Evolutionary conservation across 2,888 invertebrate species (phyloP), one percentile per base, ranked within the genome.

Genomic region (Heteromyza rotundicornis): DNA sequence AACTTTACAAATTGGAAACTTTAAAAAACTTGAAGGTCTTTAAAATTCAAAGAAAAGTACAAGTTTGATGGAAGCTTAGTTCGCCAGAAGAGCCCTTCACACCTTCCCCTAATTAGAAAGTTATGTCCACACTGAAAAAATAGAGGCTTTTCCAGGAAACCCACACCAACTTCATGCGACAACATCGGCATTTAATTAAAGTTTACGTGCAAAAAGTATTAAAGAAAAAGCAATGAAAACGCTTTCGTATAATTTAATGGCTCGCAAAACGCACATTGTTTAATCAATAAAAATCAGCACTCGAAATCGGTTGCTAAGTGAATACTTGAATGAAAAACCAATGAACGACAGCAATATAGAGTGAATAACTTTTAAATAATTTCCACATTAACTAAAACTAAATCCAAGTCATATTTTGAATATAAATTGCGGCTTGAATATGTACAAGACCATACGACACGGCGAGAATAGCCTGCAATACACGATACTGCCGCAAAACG

Each of bases 401-500:
- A 40, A 40, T 8, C n/a, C 16, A n/a, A n/a, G 3, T 3, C 16
- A 40, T 40, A 3, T n/a, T n/a, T n/a, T 3, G n/a, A 40, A 14
- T 7, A 10, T n/a, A 40, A 47, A 19, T 47, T 19, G 3, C 20
- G 17, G 5, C 20, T 5, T 7, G 47, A 78, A 67, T 50, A 90
- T 90, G 90, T 90, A 90, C 84, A 90, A 90, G 84, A 90, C 90
- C 71, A 90, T 90, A 79, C 85, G 89, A 67, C 90, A 90, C 80
- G 90, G 90, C 66, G 90, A 90, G 80, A 89, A 89, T 74, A 89
- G 89, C 77, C 86, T 90, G 72, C 90, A 90, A 78, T 90, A 90
- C 82, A 90, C 90, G 71, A 90, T 90, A 73, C 85, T 90, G 67
- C 90, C 90, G 63, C 90, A 90, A 80, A 89, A 89, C 62, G 90